These are phyloP conservation scores for Archegozetes longisetosus DNA, from an alignment of 1,140 invertebrate genomes.

Conservation along the genomic window DNA sequence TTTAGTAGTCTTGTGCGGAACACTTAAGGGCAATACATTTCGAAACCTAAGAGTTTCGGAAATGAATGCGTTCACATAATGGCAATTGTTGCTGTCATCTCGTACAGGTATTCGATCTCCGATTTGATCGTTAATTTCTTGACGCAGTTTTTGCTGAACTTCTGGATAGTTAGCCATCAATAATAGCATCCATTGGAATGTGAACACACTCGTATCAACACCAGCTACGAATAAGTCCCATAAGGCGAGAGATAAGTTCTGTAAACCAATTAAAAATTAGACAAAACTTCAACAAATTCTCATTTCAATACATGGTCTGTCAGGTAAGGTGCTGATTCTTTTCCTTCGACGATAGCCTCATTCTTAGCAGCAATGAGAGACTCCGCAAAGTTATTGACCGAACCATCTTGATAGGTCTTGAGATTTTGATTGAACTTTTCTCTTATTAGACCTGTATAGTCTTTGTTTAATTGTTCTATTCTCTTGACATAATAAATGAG, in stretches of 20 bases:
- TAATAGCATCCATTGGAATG: slow-evolving; percentile 25
- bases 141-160: slow-evolving; percentile 23
- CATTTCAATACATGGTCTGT: too few species aligned
- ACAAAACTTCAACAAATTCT: too few species aligned
- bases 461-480: neutral
- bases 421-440: neutral
- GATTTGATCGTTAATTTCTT: slow-evolving; percentile 25
- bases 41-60: slow-evolving; percentile 1
- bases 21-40: neutral
- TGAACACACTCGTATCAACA: slow-evolving; percentile 26
- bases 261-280: too few species aligned
- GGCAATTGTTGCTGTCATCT: slow-evolving; percentile 9
- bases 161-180: slow-evolving; percentile 27
- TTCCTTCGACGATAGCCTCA: slow-evolving; percentile 5
- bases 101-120: slow-evolving; percentile 1
- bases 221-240: slow-evolving; percentile 23
- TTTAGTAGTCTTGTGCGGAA: neutral
- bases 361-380: slow-evolving; percentile 56
- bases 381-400: slow-evolving; percentile 56
- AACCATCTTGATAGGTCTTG: neutral
- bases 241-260: slow-evolving; percentile 15
- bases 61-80: neutral
- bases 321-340: slow-evolving; percentile 2
- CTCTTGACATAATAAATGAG: neutral
- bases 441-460: neutral